phyloP scores from a whole-genome alignment of 2,113 vertebrate species.

The Perca flavescens region DNA sequence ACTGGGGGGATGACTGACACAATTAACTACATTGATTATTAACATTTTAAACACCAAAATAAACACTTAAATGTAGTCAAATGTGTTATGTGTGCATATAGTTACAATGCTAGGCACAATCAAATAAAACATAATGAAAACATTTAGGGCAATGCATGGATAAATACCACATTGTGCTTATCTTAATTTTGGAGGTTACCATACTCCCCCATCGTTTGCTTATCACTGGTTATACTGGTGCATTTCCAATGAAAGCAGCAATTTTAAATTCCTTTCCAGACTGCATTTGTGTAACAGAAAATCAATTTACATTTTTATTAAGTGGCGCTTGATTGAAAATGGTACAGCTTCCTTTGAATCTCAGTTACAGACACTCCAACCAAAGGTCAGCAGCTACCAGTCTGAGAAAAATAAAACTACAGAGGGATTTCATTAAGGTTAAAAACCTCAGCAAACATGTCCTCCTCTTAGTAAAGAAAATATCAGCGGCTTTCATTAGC shows the following conservation, averaged over 20 bases:
- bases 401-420: slow-evolving; percentile 7
- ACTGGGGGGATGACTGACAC: neutral
- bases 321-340: slow-evolving; percentile 58
- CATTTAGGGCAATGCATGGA: neutral
- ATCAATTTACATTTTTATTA: slow-evolving; percentile 70
- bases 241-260: slow-evolving; percentile 30
- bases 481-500: slow-evolving; percentile 56
- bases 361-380: slow-evolving; percentile 37
- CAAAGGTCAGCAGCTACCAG: slow-evolving; percentile 47
- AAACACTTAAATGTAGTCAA: neutral
- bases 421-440: slow-evolving; percentile 37
- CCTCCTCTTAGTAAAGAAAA: slow-evolving; percentile 47
- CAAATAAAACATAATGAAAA: neutral
- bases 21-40: neutral
- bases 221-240: slow-evolving; percentile 45
- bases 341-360: slow-evolving; percentile 45
- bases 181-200: slow-evolving; percentile 11
- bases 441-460: slow-evolving; percentile 48
- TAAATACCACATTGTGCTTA: neutral
- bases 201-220: neutral
- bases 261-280: slow-evolving; percentile 41
- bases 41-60: neutral
- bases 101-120: neutral
- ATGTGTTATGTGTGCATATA: neutral
- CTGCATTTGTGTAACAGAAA: slow-evolving; percentile 48